Conservation (phyloP, 2,888 invertebrate genomes). For the Epinotia nisella region DNA sequence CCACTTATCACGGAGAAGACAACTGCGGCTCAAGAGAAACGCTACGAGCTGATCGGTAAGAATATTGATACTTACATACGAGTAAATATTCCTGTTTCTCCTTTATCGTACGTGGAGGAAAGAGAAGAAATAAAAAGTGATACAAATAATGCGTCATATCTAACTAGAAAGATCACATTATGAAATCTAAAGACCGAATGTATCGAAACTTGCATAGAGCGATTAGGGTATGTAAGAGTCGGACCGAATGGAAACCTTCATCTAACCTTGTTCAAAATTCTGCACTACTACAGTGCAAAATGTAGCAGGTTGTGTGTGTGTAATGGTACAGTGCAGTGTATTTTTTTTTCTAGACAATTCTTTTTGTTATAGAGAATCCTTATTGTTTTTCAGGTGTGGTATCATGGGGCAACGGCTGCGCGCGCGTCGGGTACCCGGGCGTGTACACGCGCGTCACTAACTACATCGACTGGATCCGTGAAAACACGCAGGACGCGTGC, state of each 20-base stretch:
- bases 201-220: background rate
- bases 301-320: too few relatives aligned
- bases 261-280: background rate
- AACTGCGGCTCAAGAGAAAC: constrained; percentile 83
- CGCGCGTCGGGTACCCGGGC: constrained; percentile 92
- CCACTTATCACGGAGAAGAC: constrained; percentile 89
- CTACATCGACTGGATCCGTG: constrained; percentile 92
- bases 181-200: too few relatives aligned
- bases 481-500: constrained; percentile 92
- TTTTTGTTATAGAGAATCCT: too few relatives aligned
- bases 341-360: too few relatives aligned
- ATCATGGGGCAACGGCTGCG: constrained; percentile 96
- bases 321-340: too few relatives aligned
- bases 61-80: constrained; percentile 49
- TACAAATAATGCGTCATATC: too few relatives aligned
- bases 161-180: too few relatives aligned
- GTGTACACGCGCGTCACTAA: constrained; percentile 94
- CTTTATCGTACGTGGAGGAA: too few relatives aligned
- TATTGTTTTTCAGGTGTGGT: constrained; percentile 87
- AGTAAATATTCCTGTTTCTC: too few relatives aligned
- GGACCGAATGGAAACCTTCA: background rate
- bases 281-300: too few relatives aligned
- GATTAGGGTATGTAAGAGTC: background rate
- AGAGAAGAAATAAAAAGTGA: too few relatives aligned
- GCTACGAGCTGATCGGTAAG: constrained; percentile 92